Evolutionary conservation across 1,140 invertebrate genomes (phyloP), one percentile per base, ranked within the genome.

Genomic region (Bombus waltoni): DNA sequence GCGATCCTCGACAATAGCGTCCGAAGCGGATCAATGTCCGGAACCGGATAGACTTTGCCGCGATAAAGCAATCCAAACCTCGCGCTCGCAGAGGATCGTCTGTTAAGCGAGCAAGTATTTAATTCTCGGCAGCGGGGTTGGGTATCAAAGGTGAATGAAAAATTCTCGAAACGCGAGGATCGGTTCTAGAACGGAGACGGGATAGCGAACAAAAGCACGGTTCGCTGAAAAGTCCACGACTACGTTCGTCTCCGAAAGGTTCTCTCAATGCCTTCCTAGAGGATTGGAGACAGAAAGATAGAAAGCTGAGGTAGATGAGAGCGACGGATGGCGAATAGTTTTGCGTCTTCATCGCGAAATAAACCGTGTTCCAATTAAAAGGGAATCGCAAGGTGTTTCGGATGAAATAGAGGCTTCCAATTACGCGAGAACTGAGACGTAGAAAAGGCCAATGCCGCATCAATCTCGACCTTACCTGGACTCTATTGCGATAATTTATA

Each of bases 301-400:
- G 70, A 47, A 40, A 32, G 11, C 28, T 1, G 40, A 42, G 42
- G 2, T 11, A 22, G 22, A 53, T 13, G 35, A 75, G 53, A 8
- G n/a, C 42, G n/a, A 35, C 81, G 18, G 59, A 59, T 76, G 59
- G 71, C 13, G 9, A 22, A 42, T 25, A 11, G 32, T 32, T 59
- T 42, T 15, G 35, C 32, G 9, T 44, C 25, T 18, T 42, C 40
- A 3, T 71, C 13, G 3, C 44, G 35, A 66, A 82, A 66, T 42
- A 74, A 68, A 35, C 70, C n/a, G 42, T 38, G 42, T 66, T 79
- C 78, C 75, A 76, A 86, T 88, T 82, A 79, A 57, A 66, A 62
- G 38, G 22, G 66, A 86, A 89, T 89, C 75, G 47, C 59, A 32
- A 32, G 47, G 32, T 62, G 40, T 40, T 35, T 42, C 62, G 57